Evolutionary conservation across 2,888 invertebrate genomes (phyloP).

Genomic region (Ctena decussata): DNA sequence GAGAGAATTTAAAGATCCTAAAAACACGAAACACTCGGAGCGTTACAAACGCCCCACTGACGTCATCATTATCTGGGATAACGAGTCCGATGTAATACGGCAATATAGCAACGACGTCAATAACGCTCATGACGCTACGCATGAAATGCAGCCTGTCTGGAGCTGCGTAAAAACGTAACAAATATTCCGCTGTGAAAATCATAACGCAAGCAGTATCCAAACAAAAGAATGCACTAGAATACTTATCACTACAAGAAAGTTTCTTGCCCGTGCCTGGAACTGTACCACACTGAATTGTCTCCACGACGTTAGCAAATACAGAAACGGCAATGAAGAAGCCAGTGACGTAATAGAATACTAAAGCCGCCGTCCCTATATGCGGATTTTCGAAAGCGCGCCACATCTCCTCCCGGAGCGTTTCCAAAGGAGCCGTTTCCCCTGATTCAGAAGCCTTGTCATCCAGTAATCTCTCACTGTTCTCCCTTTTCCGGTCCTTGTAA

Average conservation of each 20-base stretch:
- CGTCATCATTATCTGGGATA: conserved; percentile 99
- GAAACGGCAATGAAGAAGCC: conserved; percentile 99
- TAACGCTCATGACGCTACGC: conserved; percentile 99
- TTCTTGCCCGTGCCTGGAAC: conserved; percentile 88
- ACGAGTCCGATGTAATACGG: conserved; percentile 99
- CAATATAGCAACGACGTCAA: conserved; percentile 99
- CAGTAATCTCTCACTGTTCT: conserved; percentile 99
- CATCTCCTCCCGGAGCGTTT: conserved; percentile 92
- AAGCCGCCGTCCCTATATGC: conserved; percentile 99
- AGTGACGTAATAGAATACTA: conserved; percentile 99
- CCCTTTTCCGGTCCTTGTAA: conserved; percentile 99
- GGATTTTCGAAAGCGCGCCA: conserved; percentile 99
- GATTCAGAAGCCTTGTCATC: conserved; percentile 91
- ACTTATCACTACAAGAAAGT: conserved; percentile 97
- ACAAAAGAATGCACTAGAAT: conserved; percentile 98
- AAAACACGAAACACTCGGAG: conserved; percentile 99
- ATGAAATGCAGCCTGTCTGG: conserved; percentile 99
- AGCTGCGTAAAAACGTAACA: conserved; percentile 97
- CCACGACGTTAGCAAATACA: conserved; percentile 99
- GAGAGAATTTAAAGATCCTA: conserved; percentile 99
- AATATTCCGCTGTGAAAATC: conserved; percentile 99
- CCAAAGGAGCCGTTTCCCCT: conserved; percentile 90
- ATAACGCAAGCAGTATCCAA: conserved; percentile 99
- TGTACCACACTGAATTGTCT: conserved; percentile 97
- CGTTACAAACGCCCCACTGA: conserved; percentile 99